Base-by-base conservation (phyloP, 2,888 invertebrate genomes). In the Vesta saturnalis region DNA sequence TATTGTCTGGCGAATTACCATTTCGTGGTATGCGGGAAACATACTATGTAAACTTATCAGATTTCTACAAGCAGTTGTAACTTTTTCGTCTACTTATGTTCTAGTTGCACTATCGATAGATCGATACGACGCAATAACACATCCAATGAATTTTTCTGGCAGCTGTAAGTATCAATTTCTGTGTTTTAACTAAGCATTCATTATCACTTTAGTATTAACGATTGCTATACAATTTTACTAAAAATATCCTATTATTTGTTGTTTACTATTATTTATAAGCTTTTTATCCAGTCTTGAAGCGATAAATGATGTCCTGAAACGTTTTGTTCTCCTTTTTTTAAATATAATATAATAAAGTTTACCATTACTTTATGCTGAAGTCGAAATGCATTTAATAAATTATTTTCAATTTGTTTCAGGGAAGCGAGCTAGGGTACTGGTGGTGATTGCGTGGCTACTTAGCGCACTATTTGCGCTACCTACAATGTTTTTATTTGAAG, bases 141-240 rank as follows among this genome's bases (percentile, higher is more conserved):
- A 95, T 84, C 96, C 96, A 0, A 95, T 96, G 94, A 96, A 96
- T 85, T 96, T 96, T 84, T 94, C 94, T 60, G 94, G 95, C 79
- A 95, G 95, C 82, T 95, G 96, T 96, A 86, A 94, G 95, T 93
- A 30, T 4, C 22, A n/a, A 6, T 8, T 35, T 8, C 43, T 43
- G 15, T 10, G 6, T 8, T 3, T 30, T 14, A 5, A 23, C 8
- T 23, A 23, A 23, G 23, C 8, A 23, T 5, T 23, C n/a, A n/a
- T n/a, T n/a, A n/a, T n/a, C n/a, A n/a, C n/a, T n/a, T n/a, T n/a
- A n/a, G n/a, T n/a, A n/a, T n/a, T n/a, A n/a, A n/a, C n/a, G n/a
- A n/a, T n/a, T n/a, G n/a, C n/a, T n/a, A n/a, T n/a, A n/a, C n/a
- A n/a, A n/a, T n/a, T n/a, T n/a, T n/a, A n/a, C n/a, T n/a, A n/a